phyloP scores from a whole-genome alignment of 1,140 invertebrate species.

The Anastrepha ludens region DNA sequence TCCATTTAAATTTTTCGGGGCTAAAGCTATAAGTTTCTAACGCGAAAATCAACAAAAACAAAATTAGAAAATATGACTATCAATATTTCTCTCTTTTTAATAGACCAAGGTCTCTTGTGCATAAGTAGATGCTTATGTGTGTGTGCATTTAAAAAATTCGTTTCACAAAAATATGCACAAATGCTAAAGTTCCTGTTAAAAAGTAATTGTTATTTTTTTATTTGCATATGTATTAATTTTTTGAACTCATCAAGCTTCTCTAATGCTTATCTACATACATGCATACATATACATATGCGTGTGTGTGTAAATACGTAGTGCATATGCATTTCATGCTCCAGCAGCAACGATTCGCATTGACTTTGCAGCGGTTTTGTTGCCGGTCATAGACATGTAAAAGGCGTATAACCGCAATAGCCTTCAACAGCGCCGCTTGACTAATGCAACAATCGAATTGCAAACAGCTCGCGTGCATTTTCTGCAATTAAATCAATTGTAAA shows the following conservation, averaged over 20 bases:
- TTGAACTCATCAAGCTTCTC: background rate
- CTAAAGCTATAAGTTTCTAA: too few relatives aligned
- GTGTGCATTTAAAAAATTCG: too few relatives aligned
- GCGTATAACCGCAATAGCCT: background rate
- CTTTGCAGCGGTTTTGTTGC: constrained; percentile 19
- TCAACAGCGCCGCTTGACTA: background rate
- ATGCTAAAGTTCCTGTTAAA: background rate
- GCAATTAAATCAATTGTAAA: constrained; percentile 38
- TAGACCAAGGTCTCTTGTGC: too few relatives aligned
- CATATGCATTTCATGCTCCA: background rate
- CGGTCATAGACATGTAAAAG: background rate
- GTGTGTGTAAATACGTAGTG: background rate
- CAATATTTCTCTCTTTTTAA: too few relatives aligned
- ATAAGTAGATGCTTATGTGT: too few relatives aligned
- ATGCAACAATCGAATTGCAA: constrained; percentile 29
- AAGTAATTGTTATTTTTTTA: constrained; percentile 30
- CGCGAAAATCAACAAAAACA: too few relatives aligned
- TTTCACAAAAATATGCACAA: too few relatives aligned
- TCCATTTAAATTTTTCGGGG: too few relatives aligned
- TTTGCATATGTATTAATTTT: constrained; percentile 3
- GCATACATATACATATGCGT: background rate
- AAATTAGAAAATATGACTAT: too few relatives aligned
- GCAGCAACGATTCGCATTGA: constrained; percentile 11
- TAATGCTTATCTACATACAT: constrained; percentile 7
- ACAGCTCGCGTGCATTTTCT: constrained; percentile 22